phyloP scores from a whole-genome alignment of 2,797 vertebrate species.

The Austrolebias charrua region DNA sequence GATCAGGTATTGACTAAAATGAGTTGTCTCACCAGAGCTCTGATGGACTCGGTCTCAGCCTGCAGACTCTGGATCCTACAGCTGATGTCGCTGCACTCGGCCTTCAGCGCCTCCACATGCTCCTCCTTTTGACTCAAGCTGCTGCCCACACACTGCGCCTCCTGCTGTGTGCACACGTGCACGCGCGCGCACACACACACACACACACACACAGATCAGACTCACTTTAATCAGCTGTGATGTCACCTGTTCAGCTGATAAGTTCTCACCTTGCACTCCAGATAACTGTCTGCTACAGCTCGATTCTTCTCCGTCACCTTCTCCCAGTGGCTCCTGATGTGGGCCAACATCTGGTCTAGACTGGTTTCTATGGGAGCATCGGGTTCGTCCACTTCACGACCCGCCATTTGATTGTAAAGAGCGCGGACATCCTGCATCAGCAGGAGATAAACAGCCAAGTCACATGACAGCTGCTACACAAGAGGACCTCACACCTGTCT shows the following conservation, averaged over 20 bases:
- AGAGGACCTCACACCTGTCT: neutral
- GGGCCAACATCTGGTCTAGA: conserved; percentile 88
- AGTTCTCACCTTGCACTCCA: conserved; percentile 85
- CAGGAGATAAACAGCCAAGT: neutral
- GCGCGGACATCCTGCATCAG: conserved; percentile 84
- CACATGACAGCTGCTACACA: neutral
- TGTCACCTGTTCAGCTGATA: neutral
- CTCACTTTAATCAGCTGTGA: neutral
- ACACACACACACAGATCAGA: conserved; percentile 6
- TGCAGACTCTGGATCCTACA: conserved; percentile 91
- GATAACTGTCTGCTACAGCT: conserved; percentile 81
- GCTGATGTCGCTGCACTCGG: conserved; percentile 81
- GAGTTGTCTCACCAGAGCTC: conserved; percentile 81
- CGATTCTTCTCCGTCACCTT: conserved; percentile 87
- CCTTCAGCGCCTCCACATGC: conserved; percentile 84
- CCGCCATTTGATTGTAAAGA: conserved; percentile 87
- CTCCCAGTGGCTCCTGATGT: conserved; percentile 91
- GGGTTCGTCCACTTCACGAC: conserved; percentile 84
- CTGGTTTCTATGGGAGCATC: conserved; percentile 83
- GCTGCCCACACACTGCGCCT: conserved; percentile 69
- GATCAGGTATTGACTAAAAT: neutral
- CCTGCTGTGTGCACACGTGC: too few relatives aligned
- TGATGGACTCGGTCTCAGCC: conserved; percentile 89
- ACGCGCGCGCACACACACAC: too few relatives aligned
- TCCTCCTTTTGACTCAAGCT: conserved; percentile 84